Evolutionary conservation across 2,888 invertebrate species (phyloP).

Genomic region (Dromius quadrimaculatus): DNA sequence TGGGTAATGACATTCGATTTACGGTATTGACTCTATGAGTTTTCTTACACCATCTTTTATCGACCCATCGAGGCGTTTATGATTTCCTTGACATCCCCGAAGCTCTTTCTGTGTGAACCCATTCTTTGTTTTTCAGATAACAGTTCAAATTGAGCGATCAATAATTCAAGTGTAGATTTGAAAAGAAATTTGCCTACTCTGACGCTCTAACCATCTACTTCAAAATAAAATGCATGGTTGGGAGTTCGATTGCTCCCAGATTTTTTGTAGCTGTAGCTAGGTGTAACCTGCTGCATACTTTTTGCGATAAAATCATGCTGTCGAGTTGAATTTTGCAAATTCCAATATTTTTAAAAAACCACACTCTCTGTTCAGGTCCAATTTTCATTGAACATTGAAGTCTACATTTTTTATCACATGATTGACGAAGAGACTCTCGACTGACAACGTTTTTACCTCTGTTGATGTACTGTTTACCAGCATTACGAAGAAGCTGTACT

Average conservation of each 20-base stretch:
- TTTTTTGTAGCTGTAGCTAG: neutral
- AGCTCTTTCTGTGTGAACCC: slow-evolving; percentile 46
- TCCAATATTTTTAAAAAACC: neutral
- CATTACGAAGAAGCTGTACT: neutral
- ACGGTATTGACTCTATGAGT: slow-evolving; percentile 57
- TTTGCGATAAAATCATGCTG: slow-evolving; percentile 10
- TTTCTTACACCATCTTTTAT: slow-evolving; percentile 54
- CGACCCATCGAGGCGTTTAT: slow-evolving; percentile 52
- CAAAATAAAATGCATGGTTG: neutral
- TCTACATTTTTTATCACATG: slow-evolving; percentile 2
- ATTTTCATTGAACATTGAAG: neutral
- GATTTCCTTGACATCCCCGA: slow-evolving; percentile 52
- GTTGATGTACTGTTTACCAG: neutral
- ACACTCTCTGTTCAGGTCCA: neutral
- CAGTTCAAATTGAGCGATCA: neutral
- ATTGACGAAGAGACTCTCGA: neutral
- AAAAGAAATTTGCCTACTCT: slow-evolving; percentile 14
- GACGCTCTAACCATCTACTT: neutral
- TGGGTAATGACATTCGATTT: slow-evolving; percentile 56
- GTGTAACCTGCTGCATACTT: neutral
- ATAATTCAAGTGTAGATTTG: slow-evolving; percentile 3
- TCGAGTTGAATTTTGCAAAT: neutral
- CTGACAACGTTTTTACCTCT: neutral
- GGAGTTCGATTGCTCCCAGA: neutral
- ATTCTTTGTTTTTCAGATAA: slow-evolving; percentile 1